phyloP scores from a whole-genome alignment of 1,140 invertebrate genomes.

The Drosophila tsacasi region DNA sequence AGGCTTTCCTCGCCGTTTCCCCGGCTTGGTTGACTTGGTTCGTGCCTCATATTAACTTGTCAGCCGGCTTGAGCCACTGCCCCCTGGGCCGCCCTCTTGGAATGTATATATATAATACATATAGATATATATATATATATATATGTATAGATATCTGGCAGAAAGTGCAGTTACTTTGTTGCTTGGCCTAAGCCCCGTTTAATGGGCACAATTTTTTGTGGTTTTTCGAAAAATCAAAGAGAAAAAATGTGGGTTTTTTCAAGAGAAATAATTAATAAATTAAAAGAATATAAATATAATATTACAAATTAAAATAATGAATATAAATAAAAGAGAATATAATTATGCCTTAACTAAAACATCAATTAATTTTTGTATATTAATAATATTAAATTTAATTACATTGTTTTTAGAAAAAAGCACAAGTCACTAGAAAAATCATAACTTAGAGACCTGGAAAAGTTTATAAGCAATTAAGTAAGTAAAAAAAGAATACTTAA shows the following conservation, averaged over 20 bases:
- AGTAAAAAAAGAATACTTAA: not conserved
- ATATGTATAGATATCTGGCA: constrained; percentile 4
- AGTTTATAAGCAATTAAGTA: too few species aligned
- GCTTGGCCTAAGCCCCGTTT: constrained; percentile 71
- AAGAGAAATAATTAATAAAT: not conserved
- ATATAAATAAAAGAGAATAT: not conserved
- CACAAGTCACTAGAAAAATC: not conserved
- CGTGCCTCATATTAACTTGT: constrained; percentile 82
- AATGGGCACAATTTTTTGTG: constrained; percentile 63
- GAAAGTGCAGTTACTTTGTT: constrained; percentile 54
- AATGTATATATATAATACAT: not conserved
- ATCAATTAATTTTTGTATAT: not conserved
- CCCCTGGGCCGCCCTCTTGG: not conserved
- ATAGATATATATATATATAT: not conserved
- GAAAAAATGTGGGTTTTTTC: not conserved
- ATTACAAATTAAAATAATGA: not conserved
- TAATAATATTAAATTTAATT: not conserved
- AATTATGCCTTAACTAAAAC: not conserved
- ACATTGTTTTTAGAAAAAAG: not conserved
- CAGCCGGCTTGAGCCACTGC: constrained; percentile 64
- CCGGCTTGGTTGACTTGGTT: constrained; percentile 55
- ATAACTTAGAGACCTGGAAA: not conserved
- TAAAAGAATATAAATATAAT: not conserved
- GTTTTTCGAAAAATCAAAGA: constrained; percentile 2
- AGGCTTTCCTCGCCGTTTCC: constrained; percentile 26